These are phyloP conservation scores for Camponotus floridanus DNA, from an alignment of 1,140 invertebrate species.

Conservation along the genomic window DNA sequence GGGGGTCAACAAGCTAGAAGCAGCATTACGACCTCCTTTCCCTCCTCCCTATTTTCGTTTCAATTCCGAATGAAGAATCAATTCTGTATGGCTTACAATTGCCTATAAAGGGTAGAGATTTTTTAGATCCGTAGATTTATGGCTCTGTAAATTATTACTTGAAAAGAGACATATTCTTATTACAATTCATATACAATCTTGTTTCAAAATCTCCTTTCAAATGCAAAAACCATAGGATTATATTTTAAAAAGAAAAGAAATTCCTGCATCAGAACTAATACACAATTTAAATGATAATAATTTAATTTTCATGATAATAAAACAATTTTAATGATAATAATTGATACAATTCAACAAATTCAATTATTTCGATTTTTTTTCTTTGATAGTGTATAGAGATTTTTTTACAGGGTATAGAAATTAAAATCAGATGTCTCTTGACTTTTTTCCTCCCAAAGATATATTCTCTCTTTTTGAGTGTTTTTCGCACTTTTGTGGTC, in stretches of 20 bases:
- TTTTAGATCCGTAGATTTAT: background rate
- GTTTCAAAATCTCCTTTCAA: background rate
- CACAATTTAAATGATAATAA: background rate
- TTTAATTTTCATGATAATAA: background rate
- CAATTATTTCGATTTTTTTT: background rate
- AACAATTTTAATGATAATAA: background rate
- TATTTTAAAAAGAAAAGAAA: background rate
- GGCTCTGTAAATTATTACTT: background rate
- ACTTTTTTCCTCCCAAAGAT: background rate
- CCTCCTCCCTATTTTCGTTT: background rate
- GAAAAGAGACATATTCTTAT: background rate
- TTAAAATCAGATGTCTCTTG: background rate
- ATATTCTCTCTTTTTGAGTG: background rate
- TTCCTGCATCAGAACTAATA: background rate
- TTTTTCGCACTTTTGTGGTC: background rate
- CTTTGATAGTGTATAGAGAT: background rate
- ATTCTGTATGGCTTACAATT: conserved; percentile 28
- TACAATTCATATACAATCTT: background rate
- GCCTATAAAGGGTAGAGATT: background rate
- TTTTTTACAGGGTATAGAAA: background rate
- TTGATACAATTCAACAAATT: background rate
- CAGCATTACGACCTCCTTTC: conserved; percentile 19
- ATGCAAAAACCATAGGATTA: background rate
- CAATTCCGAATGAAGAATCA: conserved; percentile 36
- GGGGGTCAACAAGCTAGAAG: conserved; percentile 54